phyloP scores from a whole-genome alignment of 2,113 vertebrate species.

The Pardalotus punctatus region DNA sequence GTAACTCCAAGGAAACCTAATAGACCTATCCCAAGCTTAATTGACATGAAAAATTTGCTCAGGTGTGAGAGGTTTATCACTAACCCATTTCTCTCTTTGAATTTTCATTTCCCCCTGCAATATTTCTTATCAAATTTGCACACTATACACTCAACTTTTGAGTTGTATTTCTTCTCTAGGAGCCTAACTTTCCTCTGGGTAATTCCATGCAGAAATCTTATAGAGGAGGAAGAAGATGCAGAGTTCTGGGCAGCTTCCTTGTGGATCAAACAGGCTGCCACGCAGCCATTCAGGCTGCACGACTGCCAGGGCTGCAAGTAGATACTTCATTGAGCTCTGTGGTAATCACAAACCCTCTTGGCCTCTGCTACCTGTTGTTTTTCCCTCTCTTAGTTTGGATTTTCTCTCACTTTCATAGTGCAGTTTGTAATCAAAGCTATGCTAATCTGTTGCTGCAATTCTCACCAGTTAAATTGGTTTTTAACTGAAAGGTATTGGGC shows the following conservation, averaged over 20 bases:
- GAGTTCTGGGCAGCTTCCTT: neutral
- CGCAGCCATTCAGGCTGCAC: neutral
- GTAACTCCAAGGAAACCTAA: neutral
- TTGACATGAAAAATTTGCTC: neutral
- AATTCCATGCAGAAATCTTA: neutral
- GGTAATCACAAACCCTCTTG: neutral
- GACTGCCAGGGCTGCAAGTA: neutral
- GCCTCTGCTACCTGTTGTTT: neutral
- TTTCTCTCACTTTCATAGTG: neutral
- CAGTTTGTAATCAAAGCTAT: neutral
- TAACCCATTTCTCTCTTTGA: neutral
- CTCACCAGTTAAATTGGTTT: neutral
- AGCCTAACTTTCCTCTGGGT: neutral
- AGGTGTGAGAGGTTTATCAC: neutral
- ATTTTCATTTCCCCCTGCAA: neutral
- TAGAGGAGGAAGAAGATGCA: neutral
- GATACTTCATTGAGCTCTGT: neutral
- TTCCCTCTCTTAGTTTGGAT: neutral
- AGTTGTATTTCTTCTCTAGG: neutral
- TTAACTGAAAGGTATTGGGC: neutral
- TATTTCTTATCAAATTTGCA: neutral
- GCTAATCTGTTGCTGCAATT: neutral
- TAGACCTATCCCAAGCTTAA: neutral
- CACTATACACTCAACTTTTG: accelerated
- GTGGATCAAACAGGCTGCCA: neutral